Conservation (phyloP, 2,113 vertebrate genomes). For the Aegypius monachus region DNA sequence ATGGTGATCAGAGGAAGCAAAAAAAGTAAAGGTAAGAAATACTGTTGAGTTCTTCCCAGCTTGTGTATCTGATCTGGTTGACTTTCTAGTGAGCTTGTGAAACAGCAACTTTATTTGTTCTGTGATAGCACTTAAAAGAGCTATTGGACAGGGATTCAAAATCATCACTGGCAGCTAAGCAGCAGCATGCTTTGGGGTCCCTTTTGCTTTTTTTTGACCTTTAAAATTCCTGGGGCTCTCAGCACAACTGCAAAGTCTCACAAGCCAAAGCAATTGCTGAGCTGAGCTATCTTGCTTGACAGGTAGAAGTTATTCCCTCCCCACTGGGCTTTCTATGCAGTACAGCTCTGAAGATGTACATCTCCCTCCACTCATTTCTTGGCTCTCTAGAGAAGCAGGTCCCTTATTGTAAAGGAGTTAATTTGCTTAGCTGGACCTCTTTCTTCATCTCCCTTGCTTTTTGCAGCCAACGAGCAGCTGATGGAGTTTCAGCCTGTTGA, state of each 20-base stretch:
- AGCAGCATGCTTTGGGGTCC: accelerated
- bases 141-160: background rate
- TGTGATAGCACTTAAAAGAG: background rate
- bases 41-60: background rate
- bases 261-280: background rate
- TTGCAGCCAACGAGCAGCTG: background rate
- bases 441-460: background rate
- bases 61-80: background rate
- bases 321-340: background rate
- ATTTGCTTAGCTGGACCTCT: background rate
- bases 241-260: background rate
- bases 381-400: background rate
- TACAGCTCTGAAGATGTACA: background rate
- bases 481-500: background rate
- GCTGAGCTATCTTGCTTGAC: background rate
- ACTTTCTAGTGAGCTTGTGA: background rate
- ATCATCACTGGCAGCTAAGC: background rate
- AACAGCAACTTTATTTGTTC: background rate
- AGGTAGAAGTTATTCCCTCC: background rate
- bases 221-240: background rate
- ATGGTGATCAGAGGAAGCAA: background rate
- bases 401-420: background rate
- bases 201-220: background rate
- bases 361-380: background rate
- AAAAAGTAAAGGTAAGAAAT: background rate